Base-by-base conservation (phyloP, 2,113 vertebrate species). In the human (Homo sapiens) region DNA sequence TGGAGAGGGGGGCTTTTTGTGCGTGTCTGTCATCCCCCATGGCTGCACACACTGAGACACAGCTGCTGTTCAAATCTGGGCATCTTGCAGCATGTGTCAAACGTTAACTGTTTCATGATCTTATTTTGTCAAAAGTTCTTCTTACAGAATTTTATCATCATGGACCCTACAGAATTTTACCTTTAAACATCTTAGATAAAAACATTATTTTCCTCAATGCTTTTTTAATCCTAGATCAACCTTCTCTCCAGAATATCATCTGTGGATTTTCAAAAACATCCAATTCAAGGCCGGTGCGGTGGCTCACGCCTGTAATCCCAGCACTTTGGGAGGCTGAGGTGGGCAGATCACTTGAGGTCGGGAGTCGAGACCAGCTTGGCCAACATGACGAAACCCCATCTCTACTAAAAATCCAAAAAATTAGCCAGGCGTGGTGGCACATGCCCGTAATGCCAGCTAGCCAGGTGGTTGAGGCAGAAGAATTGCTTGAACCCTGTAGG, bases 31-130 rank as follows among this genome's bases (percentile, higher is more conserved):
- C 82, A 82, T 40, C n/a, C 90, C 12, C 22, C 2, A 12, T 25
- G 13, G 13, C 85, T 40, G 73, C 6, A 1, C 1, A 0, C 85
- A 61, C 84, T 13, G n/a, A 32, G 48, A 30, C 88, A 73, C 86
- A 90, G n/a, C 86, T 94, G 82, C 66, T 73, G 18, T 72, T 95
- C 90, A 83, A 9, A 90, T 84, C 93, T 78, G 76, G 70, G 84
- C 81, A n/a, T 38, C 80, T 89, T 72, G 2, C 10, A 50, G 50
- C 8, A 0, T 18, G 8, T 22, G 18, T 55, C 61, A 59, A 40
- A 22, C 20, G 3, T 83, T 78, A 93, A 95, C 97, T 84, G 43
- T 30, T 89, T 89, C 57, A 3, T n/a, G 72, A 8, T 85, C 73
- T 80, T 30, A 11, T 48, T 90, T 20, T 72, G 18, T 75, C 25